phyloP scores from a whole-genome alignment of 2,888 invertebrate genomes.

The Ichneumoninae sp. region DNA sequence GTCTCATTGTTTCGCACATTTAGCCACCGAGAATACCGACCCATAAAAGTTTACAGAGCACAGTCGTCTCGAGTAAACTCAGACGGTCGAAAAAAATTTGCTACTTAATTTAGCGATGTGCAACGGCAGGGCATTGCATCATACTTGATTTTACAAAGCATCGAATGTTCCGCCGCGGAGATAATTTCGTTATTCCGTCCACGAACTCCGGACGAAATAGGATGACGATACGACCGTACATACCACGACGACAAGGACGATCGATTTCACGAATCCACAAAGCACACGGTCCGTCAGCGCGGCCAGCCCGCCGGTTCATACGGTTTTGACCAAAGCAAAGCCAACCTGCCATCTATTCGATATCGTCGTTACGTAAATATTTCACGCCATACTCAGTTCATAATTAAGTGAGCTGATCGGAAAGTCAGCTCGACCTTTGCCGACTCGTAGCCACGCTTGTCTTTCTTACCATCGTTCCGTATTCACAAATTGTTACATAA shows the following conservation, averaged over 20 bases:
- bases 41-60: neutral
- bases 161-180: neutral
- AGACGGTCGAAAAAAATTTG: no score
- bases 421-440: constrained; percentile 35
- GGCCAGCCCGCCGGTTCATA: neutral
- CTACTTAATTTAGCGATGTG: no score
- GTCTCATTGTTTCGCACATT: constrained; percentile 33
- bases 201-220: constrained; percentile 2
- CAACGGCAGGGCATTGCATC: neutral
- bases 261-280: constrained; percentile 48
- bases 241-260: constrained; percentile 21
- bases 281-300: neutral
- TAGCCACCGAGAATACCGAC: neutral
- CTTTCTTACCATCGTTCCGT: neutral
- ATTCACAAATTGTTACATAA: no score
- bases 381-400: constrained; percentile 7
- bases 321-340: constrained; percentile 30
- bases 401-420: constrained; percentile 22
- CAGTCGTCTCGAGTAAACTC: no score
- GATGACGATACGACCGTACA: neutral
- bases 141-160: neutral
- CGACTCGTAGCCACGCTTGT: neutral
- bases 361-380: constrained; percentile 32
- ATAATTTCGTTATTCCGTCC: constrained; percentile 2
- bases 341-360: neutral